A percentile compares a stretch with the other conserved stretches of the same genome.
These are phyloP conservation scores for Mystacides longicornis DNA, from an alignment of 2,888 invertebrate genomes.

Conservation along the genomic window DNA sequence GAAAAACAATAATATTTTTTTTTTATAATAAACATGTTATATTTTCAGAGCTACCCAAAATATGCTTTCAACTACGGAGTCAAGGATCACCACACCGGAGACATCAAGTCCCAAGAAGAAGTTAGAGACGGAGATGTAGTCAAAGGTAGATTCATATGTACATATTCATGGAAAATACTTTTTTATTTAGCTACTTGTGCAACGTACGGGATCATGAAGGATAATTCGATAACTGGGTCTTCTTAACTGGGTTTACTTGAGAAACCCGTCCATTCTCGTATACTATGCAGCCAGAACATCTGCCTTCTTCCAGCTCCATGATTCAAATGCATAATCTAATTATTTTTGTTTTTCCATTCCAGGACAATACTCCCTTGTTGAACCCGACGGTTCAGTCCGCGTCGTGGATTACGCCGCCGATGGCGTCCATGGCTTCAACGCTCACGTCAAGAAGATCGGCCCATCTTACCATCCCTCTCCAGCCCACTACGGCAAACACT, in stretches of 20 bases:
- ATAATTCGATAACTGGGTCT: too few species aligned
- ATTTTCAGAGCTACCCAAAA: conserved; percentile 15
- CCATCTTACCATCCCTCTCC: conserved; percentile 19
- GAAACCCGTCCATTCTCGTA: too few species aligned
- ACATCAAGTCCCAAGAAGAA: conserved; percentile 30
- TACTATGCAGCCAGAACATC: too few species aligned
- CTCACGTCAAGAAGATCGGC: conserved; percentile 24
- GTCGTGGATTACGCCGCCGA: conserved; percentile 24
- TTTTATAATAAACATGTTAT: background rate
- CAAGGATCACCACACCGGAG: conserved; percentile 16
- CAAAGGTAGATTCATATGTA: conserved; percentile 18
- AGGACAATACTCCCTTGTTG: conserved; percentile 25
- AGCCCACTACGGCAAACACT: background rate
- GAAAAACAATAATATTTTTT: too few species aligned
- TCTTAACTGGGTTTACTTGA: too few species aligned
- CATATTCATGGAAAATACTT: too few species aligned
- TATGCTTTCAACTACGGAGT: conserved; percentile 17
- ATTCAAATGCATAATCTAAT: background rate
- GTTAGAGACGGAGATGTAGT: conserved; percentile 31
- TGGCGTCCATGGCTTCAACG: conserved; percentile 23
- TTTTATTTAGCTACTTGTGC: too few species aligned
- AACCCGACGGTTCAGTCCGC: conserved; percentile 24
- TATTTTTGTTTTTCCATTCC: background rate
- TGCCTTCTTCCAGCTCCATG: too few species aligned
- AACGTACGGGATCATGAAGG: too few species aligned